A percentile compares a stretch with the other conserved stretches of the same genome.
Conservation (phyloP, 2,113 vertebrate species). For the Larimichthys crocea region DNA sequence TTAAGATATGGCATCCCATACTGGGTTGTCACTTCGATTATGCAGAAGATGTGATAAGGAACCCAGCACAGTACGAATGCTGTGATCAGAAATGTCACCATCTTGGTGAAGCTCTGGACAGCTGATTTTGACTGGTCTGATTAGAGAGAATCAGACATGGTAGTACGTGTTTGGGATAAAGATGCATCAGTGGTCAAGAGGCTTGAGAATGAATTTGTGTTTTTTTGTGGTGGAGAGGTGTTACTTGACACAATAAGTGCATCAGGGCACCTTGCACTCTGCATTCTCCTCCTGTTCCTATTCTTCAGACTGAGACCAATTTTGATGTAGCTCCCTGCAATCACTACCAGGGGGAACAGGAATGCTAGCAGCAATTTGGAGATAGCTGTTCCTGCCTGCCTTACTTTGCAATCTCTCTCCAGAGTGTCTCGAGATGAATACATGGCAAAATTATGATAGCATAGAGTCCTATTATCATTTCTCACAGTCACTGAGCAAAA, state of each 20-base stretch:
- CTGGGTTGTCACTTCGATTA: conserved; percentile 85
- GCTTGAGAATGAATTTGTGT: conserved; percentile 8
- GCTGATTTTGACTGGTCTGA: conserved; percentile 15
- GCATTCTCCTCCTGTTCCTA: conserved; percentile 79
- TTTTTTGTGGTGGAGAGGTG: background rate
- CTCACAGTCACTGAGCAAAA: conserved; percentile 84
- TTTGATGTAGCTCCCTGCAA: conserved; percentile 86
- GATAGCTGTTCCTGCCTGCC: conserved; percentile 78
- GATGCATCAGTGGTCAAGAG: background rate
- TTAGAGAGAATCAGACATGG: conserved; percentile 1
- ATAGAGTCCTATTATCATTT: conserved; percentile 68
- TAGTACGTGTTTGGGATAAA: background rate
- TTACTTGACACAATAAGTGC: conserved; percentile 15
- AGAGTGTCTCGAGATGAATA: conserved; percentile 49
- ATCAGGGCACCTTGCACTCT: conserved; percentile 27
- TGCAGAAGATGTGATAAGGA: conserved; percentile 88
- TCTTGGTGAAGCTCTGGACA: conserved; percentile 88
- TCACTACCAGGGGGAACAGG: conserved; percentile 86
- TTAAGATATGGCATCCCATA: conserved; percentile 6
- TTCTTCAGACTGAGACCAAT: conserved; percentile 84
- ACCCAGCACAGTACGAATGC: conserved; percentile 91
- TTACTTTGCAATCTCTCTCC: conserved; percentile 63
- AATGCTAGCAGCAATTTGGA: conserved; percentile 88
- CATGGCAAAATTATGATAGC: conserved; percentile 85
- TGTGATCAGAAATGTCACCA: conserved; percentile 88